These are phyloP conservation scores for Gyps fulvus DNA, from an alignment of 2,113 vertebrate genomes.

Conservation along the genomic window DNA sequence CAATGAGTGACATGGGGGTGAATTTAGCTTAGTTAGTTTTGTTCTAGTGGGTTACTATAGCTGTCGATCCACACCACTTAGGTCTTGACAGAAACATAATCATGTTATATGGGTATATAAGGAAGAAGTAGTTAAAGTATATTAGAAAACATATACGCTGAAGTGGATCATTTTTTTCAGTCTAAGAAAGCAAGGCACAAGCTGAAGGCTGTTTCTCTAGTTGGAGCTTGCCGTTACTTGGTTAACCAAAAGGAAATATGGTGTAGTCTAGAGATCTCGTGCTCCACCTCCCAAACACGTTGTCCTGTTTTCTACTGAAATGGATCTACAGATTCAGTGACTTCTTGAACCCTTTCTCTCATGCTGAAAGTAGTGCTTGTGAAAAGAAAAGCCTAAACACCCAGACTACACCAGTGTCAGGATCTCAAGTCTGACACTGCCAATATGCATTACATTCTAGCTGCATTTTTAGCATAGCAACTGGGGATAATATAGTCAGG, in stretches of 20 bases:
- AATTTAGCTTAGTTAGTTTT: slow-evolving; percentile 14
- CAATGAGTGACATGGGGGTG: background rate
- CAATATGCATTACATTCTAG: background rate
- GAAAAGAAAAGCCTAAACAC: slow-evolving; percentile 21
- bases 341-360: slow-evolving; percentile 18
- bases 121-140: slow-evolving; percentile 19
- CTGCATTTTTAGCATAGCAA: slow-evolving; percentile 49
- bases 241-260: slow-evolving; percentile 7
- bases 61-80: slow-evolving; percentile 22
- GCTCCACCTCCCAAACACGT: background rate
- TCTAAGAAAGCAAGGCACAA: background rate
- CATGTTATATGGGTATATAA: slow-evolving; percentile 20
- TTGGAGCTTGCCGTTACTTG: background rate
- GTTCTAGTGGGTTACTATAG: background rate
- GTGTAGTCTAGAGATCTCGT: background rate
- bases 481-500: slow-evolving; percentile 38
- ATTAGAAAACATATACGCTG: slow-evolving; percentile 24
- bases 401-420: background rate
- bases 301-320: background rate
- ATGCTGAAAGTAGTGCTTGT: background rate
- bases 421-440: slow-evolving; percentile 3
- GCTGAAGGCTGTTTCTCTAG: background rate
- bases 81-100: slow-evolving; percentile 46
- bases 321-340: background rate
- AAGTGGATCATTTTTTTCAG: slow-evolving; percentile 14